A percentile compares a stretch with the other conserved stretches of the same genome.
Conservation (phyloP, 1,140 invertebrate genomes). For the Drosophila punjabiensis region DNA sequence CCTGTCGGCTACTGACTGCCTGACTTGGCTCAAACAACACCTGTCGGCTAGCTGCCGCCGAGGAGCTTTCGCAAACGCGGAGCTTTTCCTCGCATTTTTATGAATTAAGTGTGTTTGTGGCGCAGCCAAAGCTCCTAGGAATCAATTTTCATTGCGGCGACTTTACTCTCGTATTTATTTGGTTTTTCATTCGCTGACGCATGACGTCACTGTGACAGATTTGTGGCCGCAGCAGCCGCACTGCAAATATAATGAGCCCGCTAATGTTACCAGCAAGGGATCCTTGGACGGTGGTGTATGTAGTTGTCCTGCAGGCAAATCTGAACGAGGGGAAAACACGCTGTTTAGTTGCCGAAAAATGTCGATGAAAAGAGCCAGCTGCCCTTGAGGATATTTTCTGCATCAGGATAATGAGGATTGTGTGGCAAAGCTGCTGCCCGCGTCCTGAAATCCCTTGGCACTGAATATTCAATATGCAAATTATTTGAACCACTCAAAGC, state of each 20-base stretch:
- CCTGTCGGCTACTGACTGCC: slow-evolving; percentile 65
- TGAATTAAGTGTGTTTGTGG: slow-evolving; percentile 72
- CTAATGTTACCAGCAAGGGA: slow-evolving; percentile 8
- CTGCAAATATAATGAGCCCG: slow-evolving; percentile 43
- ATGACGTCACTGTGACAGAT: slow-evolving; percentile 64
- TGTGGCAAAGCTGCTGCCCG: not conserved
- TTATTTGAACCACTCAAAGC: slow-evolving; percentile 11
- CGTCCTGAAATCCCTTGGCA: not conserved
- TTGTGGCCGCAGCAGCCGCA: slow-evolving; percentile 3
- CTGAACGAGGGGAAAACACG: slow-evolving; percentile 23
- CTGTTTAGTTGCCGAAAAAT: slow-evolving; percentile 2
- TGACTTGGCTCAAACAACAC: slow-evolving; percentile 56
- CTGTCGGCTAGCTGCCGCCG: slow-evolving; percentile 62
- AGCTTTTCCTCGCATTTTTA: slow-evolving; percentile 68
- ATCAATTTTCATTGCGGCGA: slow-evolving; percentile 57
- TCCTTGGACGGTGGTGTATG: not conserved
- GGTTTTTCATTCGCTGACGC: not conserved
- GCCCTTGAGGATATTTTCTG: slow-evolving; percentile 30
- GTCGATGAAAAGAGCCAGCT: slow-evolving; percentile 15
- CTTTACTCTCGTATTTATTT: slow-evolving; percentile 20
- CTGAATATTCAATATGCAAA: slow-evolving; percentile 30
- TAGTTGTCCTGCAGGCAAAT: slow-evolving; percentile 34
- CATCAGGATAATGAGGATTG: slow-evolving; percentile 35
- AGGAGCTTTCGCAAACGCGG: slow-evolving; percentile 47
- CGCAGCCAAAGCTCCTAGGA: slow-evolving; percentile 64